These are phyloP conservation scores for Leptinotarsa haldemani DNA, from an alignment of 2,888 invertebrate genomes.

Conservation along the genomic window DNA sequence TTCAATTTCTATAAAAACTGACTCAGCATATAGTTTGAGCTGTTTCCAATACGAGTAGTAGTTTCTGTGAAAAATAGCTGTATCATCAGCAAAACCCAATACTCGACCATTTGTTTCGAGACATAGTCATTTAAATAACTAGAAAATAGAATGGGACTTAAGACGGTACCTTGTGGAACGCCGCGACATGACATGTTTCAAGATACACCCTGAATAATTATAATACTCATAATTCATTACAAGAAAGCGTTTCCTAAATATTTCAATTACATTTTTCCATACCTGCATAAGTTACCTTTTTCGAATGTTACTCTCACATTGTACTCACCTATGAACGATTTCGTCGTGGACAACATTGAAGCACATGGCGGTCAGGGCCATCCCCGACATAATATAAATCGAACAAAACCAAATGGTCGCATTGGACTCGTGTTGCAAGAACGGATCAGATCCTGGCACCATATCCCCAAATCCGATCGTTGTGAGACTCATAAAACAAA, in stretches of 20 bases:
- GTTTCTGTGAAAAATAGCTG: no score
- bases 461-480: slow-evolving; percentile 92
- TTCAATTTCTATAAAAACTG: no score
- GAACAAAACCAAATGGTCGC: slow-evolving; percentile 90
- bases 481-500: slow-evolving; percentile 95
- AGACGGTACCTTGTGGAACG: no score
- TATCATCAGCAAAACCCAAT: no score
- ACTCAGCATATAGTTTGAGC: no score
- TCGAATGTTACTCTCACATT: neutral
- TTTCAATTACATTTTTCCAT: neutral
- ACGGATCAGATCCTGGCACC: slow-evolving; percentile 77
- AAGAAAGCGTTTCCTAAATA: neutral
- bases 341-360: slow-evolving; percentile 91
- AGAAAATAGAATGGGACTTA: no score
- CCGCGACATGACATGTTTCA: no score
- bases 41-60: no score
- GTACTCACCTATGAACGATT: slow-evolving; percentile 77
- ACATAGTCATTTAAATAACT: no score
- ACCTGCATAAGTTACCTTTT: neutral
- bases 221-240: no score
- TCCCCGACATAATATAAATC: slow-evolving; percentile 85
- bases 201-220: no score
- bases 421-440: slow-evolving; percentile 72
- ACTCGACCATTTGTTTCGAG: no score
- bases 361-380: slow-evolving; percentile 91